A percentile compares a stretch with the other conserved stretches of the same genome.
These are phyloP conservation scores for Bedellia somnulentella DNA, from an alignment of 2,888 invertebrate genomes.

Conservation along the genomic window DNA sequence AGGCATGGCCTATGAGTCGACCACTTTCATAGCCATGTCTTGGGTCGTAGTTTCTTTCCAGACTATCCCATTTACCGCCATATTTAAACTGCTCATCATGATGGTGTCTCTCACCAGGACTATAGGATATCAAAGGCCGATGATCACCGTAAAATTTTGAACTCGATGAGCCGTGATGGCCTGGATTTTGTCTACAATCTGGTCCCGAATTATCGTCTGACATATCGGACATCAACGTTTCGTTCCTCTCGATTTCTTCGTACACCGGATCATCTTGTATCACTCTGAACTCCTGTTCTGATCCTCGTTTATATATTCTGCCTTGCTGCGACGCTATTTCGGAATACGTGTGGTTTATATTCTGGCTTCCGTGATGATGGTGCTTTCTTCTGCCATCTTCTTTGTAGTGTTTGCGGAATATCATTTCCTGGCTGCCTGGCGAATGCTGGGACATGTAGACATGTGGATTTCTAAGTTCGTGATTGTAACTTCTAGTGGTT, in stretches of 20 bases:
- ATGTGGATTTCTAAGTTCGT: slow-evolving; percentile 49
- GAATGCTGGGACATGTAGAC: slow-evolving; percentile 53
- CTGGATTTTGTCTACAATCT: slow-evolving; percentile 70
- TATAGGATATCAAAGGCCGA: slow-evolving; percentile 77
- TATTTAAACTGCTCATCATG: slow-evolving; percentile 54
- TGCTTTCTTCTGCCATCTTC: slow-evolving; percentile 45
- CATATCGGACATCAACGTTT: slow-evolving; percentile 74
- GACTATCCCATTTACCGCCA: slow-evolving; percentile 45
- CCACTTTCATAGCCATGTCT: slow-evolving; percentile 49
- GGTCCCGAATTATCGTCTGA: slow-evolving; percentile 68
- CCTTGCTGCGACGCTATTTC: slow-evolving; percentile 65
- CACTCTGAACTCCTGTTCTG: slow-evolving; percentile 58
- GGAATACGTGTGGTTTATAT: slow-evolving; percentile 75
- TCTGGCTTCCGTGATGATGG: slow-evolving; percentile 58
- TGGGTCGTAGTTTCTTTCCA: slow-evolving; percentile 51
- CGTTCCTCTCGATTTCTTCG: slow-evolving; percentile 76
- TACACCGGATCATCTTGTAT: slow-evolving; percentile 78
- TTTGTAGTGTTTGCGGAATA: slow-evolving; percentile 47
- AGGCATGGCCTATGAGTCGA: slow-evolving; percentile 49
- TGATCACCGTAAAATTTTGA: slow-evolving; percentile 81
- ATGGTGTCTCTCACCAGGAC: slow-evolving; percentile 65
- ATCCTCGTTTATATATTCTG: slow-evolving; percentile 49
- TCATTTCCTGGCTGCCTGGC: slow-evolving; percentile 50
- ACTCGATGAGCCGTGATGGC: slow-evolving; percentile 50
- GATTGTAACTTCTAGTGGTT: slow-evolving; percentile 48